phyloP scores from a whole-genome alignment of 35 echinoderm and acorn worm genomes.

The Heliocidaris erythrogramma region DNA sequence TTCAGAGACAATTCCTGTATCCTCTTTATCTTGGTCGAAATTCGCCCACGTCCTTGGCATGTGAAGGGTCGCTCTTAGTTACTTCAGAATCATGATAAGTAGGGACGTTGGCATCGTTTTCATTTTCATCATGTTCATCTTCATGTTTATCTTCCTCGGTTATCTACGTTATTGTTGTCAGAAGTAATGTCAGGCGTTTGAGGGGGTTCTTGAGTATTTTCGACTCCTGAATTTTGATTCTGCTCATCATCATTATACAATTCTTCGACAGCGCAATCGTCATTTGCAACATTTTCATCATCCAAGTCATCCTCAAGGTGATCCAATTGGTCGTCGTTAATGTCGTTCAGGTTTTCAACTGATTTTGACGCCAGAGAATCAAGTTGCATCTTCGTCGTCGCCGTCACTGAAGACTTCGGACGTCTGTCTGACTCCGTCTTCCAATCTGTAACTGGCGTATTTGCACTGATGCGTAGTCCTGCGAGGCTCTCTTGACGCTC shows the following conservation, averaged over 20 bases:
- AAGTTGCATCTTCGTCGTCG: constrained; percentile 39
- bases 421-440: constrained; percentile 23
- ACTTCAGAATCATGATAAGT: background rate
- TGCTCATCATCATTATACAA: constrained; percentile 3
- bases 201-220: background rate
- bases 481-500: constrained; percentile 27
- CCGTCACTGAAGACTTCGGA: background rate
- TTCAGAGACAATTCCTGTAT: background rate
- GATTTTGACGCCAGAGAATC: constrained; percentile 29
- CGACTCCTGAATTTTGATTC: background rate
- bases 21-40: background rate
- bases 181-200: background rate
- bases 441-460: constrained; percentile 41
- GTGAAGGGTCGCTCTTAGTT: background rate
- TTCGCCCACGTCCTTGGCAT: background rate
- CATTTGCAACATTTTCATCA: background rate
- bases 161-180: background rate
- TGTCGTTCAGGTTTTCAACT: background rate
- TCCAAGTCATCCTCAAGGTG: background rate
- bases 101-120: background rate
- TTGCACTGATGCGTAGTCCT: constrained; percentile 28
- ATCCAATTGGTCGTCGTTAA: background rate
- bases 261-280: background rate
- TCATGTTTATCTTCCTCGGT: background rate
- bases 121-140: background rate